Evolutionary conservation across 2,797 vertebrate genomes (phyloP).

Genomic region (Anisognathus igniventris): DNA sequence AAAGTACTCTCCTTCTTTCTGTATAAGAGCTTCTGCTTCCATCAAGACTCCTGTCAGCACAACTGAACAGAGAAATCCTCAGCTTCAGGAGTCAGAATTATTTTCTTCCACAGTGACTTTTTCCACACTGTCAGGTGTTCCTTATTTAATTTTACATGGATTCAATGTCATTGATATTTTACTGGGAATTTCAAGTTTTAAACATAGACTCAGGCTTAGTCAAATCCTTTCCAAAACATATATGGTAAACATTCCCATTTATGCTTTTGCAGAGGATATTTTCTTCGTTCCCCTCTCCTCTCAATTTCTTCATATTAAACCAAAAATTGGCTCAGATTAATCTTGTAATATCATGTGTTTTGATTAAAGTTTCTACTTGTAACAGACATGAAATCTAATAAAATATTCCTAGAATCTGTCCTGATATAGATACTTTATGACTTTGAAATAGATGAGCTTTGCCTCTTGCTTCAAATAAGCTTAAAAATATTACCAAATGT

Average conservation of each 20-base stretch:
- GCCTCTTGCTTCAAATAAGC: neutral
- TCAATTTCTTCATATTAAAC: neutral
- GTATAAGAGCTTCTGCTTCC: neutral
- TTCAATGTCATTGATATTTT: neutral
- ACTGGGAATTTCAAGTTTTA: neutral
- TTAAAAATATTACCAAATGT: neutral
- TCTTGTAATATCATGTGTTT: neutral
- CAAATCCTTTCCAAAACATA: neutral
- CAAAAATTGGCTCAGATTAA: neutral
- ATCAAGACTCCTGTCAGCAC: neutral
- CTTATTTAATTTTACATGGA: neutral
- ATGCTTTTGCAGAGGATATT: fast-evolving
- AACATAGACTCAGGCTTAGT: neutral
- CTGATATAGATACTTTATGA: neutral
- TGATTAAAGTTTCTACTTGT: neutral
- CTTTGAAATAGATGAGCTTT: neutral
- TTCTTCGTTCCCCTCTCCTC: neutral
- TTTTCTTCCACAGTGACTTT: neutral
- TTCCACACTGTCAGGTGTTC: neutral
- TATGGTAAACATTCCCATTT: neutral
- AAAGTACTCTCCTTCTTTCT: neutral
- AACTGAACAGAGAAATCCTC: neutral
- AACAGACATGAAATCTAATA: neutral
- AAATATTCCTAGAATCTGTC: neutral
- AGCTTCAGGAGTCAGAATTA: neutral